A percentile compares a stretch with the other conserved stretches of the same genome.
Conservation (phyloP, 2,797 vertebrate genomes). For the Leucoraja ocellata region DNA sequence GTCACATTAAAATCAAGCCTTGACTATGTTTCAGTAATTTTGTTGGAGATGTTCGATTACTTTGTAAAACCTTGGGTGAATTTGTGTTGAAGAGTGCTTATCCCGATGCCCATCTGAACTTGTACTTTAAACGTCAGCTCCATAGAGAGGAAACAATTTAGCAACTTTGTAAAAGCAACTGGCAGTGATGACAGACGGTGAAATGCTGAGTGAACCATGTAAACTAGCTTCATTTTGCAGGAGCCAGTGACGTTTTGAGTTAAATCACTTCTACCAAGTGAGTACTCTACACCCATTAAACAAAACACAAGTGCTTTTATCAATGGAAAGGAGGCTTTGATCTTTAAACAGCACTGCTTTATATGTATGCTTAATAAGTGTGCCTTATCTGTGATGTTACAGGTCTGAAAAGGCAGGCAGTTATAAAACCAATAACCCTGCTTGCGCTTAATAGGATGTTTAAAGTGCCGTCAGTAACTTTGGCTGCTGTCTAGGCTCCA, state of each 20-base stretch:
- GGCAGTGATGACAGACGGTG: neutral
- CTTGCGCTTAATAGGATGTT: neutral
- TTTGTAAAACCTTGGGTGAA: neutral
- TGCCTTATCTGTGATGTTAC: neutral
- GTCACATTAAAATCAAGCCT: neutral
- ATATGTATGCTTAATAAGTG: neutral
- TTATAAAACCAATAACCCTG: conserved; percentile 1
- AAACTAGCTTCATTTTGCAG: neutral
- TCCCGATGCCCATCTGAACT: neutral
- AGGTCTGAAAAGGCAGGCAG: conserved; percentile 8
- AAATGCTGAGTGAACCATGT: neutral
- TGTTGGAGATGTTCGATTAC: neutral
- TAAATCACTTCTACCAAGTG: neutral
- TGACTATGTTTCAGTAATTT: neutral
- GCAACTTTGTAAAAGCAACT: neutral
- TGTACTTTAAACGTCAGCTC: neutral
- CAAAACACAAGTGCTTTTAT: neutral
- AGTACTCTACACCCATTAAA: neutral
- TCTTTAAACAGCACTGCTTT: neutral
- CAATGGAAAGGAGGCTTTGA: conserved; percentile 3
- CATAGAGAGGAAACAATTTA: neutral
- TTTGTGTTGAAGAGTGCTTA: neutral
- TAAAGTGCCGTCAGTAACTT: neutral
- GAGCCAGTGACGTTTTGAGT: neutral
- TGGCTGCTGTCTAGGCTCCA: neutral